These are phyloP conservation scores for Actenoides lindsayi DNA, from an alignment of 2,113 vertebrate genomes.

Conservation along the genomic window DNA sequence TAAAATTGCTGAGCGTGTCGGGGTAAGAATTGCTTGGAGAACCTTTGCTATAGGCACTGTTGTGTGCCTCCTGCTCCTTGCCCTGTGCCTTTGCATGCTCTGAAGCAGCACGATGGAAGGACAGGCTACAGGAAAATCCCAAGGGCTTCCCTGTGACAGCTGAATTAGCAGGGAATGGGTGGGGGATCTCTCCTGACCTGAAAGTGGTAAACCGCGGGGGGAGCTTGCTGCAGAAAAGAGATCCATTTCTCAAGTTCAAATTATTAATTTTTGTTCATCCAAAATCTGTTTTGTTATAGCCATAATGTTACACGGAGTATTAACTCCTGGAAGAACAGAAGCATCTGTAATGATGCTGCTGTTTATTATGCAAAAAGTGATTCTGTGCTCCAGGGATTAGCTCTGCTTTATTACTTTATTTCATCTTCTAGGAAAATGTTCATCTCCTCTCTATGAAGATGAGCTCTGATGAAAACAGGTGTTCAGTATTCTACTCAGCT, in stretches of 20 bases:
- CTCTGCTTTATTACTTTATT: background rate
- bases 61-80: background rate
- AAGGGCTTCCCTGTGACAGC: background rate
- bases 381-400: background rate
- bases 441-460: background rate
- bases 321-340: background rate
- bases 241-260: background rate
- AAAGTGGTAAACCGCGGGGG: background rate
- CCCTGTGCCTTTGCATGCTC: too few relatives aligned
- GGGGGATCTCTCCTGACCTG: background rate
- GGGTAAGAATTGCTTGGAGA: background rate
- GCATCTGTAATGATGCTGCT: rapidly evolving
- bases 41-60: background rate
- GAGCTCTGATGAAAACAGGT: background rate
- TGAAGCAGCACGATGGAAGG: background rate
- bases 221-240: background rate
- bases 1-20: background rate
- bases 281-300: background rate
- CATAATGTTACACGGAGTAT: background rate
- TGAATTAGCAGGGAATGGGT: background rate
- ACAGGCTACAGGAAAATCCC: background rate
- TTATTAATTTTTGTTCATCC: background rate
- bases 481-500: background rate
- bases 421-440: background rate
- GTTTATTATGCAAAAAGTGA: rapidly evolving